Percentiles rank a stretch among this genome's conserved stretches.
phyloP scores from a whole-genome alignment of 2,888 invertebrate genomes.

The Tyria jacobaeae region DNA sequence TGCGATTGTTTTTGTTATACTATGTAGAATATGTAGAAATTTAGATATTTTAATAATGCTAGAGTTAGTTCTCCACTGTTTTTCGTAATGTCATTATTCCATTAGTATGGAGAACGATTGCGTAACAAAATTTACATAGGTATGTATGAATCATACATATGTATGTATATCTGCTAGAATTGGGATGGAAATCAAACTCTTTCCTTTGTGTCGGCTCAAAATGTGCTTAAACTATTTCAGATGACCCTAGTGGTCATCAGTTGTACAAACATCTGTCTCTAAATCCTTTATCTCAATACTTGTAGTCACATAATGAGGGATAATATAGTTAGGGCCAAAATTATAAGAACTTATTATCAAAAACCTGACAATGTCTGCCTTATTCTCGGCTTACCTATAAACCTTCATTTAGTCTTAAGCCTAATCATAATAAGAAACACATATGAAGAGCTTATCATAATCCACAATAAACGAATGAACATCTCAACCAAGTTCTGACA shows the following conservation, averaged over 20 bases:
- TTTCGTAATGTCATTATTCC: neutral
- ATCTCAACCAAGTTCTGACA: conserved; percentile 55
- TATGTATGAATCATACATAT: too few relatives aligned
- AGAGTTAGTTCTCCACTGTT: neutral
- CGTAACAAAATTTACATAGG: neutral
- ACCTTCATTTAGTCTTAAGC: conserved; percentile 19
- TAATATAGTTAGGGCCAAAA: neutral
- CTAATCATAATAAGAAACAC: conserved; percentile 36
- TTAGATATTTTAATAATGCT: neutral
- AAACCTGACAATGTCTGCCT: conserved; percentile 16
- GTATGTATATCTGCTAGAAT: neutral
- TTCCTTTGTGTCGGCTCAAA: neutral
- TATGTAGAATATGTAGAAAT: neutral
- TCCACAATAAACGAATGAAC: conserved; percentile 50
- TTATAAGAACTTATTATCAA: neutral
- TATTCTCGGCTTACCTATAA: conserved; percentile 11
- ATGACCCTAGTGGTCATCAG: too few relatives aligned
- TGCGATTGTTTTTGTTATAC: conserved; percentile 7
- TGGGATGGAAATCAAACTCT: neutral
- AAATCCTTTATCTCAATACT: too few relatives aligned
- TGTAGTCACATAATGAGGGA: neutral
- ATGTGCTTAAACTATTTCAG: neutral
- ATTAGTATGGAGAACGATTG: neutral
- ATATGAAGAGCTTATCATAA: conserved; percentile 46
- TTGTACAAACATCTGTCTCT: neutral